A percentile compares a stretch with the other conserved stretches of the same genome.
These are phyloP conservation scores for Enoplosus armatus DNA, from an alignment of 2,797 vertebrate species.

Conservation along the genomic window DNA sequence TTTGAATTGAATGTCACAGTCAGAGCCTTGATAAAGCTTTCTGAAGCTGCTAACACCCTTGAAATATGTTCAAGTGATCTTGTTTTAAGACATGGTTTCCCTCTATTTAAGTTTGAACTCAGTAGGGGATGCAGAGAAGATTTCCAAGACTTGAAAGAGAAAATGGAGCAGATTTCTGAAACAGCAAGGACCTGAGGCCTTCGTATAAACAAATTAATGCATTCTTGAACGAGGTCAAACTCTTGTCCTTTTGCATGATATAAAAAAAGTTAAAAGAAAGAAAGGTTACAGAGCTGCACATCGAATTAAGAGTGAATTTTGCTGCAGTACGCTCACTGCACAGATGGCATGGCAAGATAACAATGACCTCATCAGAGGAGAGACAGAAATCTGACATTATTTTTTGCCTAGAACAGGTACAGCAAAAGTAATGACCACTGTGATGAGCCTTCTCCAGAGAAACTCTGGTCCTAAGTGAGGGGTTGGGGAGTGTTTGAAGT, in stretches of 20 bases:
- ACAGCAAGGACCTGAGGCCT: constrained; percentile 36
- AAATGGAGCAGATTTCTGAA: constrained; percentile 43
- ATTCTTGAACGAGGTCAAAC: constrained; percentile 59
- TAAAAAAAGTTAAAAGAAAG: constrained; percentile 38
- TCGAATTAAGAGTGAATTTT: constrained; percentile 39
- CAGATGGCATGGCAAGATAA: constrained; percentile 56
- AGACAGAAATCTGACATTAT: constrained; percentile 45
- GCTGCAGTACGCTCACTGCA: constrained; percentile 34
- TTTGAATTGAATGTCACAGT: constrained; percentile 73
- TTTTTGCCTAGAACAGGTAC: constrained; percentile 52
- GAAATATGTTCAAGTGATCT: constrained; percentile 68
- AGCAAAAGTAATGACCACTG: constrained; percentile 67
- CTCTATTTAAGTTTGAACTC: constrained; percentile 61
- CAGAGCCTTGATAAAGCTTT: constrained; percentile 66
- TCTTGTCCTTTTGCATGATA: constrained; percentile 43
- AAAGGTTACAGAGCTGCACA: constrained; percentile 33
- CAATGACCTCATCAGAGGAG: constrained; percentile 61
- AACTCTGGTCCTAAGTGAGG: constrained; percentile 72
- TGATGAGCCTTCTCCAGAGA: constrained; percentile 72
- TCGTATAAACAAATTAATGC: constrained; percentile 67
- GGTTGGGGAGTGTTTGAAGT: constrained; percentile 77
- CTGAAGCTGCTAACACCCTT: constrained; percentile 64
- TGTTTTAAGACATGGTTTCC: constrained; percentile 59
- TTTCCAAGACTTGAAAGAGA: constrained; percentile 57
- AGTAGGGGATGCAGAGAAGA: constrained; percentile 39